Evolutionary conservation across 2,113 vertebrate species (phyloP), one percentile per base, ranked within the genome.

Genomic region (Apodemus speciosus): DNA sequence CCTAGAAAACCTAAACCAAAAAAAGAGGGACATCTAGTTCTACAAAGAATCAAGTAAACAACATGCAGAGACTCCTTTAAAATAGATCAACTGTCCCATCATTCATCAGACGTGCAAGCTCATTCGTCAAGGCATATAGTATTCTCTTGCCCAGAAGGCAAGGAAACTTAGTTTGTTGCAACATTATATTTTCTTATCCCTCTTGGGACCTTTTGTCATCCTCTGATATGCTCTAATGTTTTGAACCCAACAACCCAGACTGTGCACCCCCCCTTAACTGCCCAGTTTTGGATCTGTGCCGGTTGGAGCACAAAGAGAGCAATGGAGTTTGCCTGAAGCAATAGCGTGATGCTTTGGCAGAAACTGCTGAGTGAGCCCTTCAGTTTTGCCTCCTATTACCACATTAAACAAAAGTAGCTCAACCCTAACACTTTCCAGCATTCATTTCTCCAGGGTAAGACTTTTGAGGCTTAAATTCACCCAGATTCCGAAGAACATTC

Each of bases 321-420:
- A 89, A 53, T 79, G 38, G n/a, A 40, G 73, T 81, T 58, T 62
- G 46, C 88, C 18, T 46, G 62, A 40, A 92, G 85, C 40, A 64
- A 6, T 76, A 85, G 51, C 2, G 2, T 76, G 88, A 38, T 83
- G 69, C 66, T 90, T 80, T 72, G 66, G 35, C 30, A 21, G 60
- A 83, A 96, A 90, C 3, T 92, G 89, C 89, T 90, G 77, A 93
- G n/a, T 27, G 91, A 92, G 80, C 4, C 64, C 11, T 91, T 91
- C 35, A 35, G n/a, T 90, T 95, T 66, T 53, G 51, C 79, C 85
- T 69, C 66, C 76, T 73, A 58, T 30, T 21, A 89, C 86, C 40
- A 84, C 68, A 88, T 86, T 91, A 69, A 94, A 53, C 53, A 91
- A 86, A 51, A 72, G 2, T 83, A 38, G 72, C 91, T 92, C 91